phyloP scores from a whole-genome alignment of 2,888 invertebrate genomes.

The Chrysolina americana region DNA sequence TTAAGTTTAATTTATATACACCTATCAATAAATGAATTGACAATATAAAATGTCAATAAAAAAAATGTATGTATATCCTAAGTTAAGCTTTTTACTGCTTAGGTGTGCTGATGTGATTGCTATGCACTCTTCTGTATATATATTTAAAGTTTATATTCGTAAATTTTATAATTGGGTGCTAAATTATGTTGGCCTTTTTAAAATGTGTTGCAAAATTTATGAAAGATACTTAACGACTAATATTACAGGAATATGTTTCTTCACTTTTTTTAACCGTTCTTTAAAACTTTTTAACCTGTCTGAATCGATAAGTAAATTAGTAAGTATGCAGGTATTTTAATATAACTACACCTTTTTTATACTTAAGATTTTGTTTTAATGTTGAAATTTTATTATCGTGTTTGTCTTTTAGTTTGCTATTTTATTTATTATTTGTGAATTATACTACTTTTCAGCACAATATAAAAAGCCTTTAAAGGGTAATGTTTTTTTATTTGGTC shows the following conservation, averaged over 20 bases:
- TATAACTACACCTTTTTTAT: slow-evolving; percentile 51
- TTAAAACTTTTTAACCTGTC: slow-evolving; percentile 33
- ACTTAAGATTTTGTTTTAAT: slow-evolving; percentile 63
- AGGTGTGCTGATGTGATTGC: slow-evolving; percentile 68
- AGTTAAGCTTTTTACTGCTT: slow-evolving; percentile 66
- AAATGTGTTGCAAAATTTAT: slow-evolving; percentile 47
- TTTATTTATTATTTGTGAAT: slow-evolving; percentile 63
- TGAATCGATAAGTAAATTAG: slow-evolving; percentile 38
- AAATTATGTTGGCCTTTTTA: slow-evolving; percentile 52
- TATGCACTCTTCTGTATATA: slow-evolving; percentile 66
- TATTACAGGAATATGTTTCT: slow-evolving; percentile 23
- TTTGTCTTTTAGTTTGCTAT: slow-evolving; percentile 63
- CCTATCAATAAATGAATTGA: slow-evolving; percentile 43
- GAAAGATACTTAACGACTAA: slow-evolving; percentile 42
- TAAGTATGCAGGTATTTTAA: slow-evolving; percentile 30
- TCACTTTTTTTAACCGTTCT: background rate
- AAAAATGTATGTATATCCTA: slow-evolving; percentile 59
- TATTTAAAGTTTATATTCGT: slow-evolving; percentile 59
- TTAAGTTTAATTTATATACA: slow-evolving; percentile 56
- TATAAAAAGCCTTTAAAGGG: slow-evolving; percentile 57
- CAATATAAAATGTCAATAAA: slow-evolving; percentile 44
- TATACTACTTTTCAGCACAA: slow-evolving; percentile 63
- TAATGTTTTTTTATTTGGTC: slow-evolving; percentile 24
- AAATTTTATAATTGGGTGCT: slow-evolving; percentile 66
- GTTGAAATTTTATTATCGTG: slow-evolving; percentile 64